These are phyloP conservation scores for Prunella fulvescens DNA, from an alignment of 2,113 vertebrate genomes.

Conservation along the genomic window DNA sequence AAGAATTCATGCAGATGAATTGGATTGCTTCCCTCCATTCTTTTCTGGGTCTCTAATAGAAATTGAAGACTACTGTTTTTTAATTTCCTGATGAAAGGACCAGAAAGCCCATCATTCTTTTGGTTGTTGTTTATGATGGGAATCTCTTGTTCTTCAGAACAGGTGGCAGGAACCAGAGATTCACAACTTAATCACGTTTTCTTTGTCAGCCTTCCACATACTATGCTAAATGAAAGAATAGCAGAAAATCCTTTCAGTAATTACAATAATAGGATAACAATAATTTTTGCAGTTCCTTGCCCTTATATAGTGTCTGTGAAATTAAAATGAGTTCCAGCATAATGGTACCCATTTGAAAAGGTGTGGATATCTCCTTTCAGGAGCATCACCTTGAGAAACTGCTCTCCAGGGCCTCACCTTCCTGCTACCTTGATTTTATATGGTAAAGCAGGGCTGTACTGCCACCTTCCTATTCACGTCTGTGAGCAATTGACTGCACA, in stretches of 20 bases:
- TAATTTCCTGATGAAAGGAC: slow-evolving; percentile 19
- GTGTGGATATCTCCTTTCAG: neutral
- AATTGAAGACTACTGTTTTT: neutral
- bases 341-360: neutral
- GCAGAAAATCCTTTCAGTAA: slow-evolving; percentile 42
- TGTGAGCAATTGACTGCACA: neutral
- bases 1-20: neutral
- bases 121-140: slow-evolving; percentile 13
- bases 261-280: slow-evolving; percentile 47
- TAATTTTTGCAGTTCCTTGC: slow-evolving; percentile 17
- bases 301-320: neutral
- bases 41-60: neutral
- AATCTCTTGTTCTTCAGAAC: slow-evolving; percentile 15
- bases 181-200: slow-evolving; percentile 39
- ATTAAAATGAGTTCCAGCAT: slow-evolving; percentile 17
- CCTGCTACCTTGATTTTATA: neutral
- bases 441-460: neutral
- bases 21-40: neutral
- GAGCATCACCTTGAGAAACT: neutral
- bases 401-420: neutral
- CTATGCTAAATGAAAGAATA: slow-evolving; percentile 1
- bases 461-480: neutral
- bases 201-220: slow-evolving; percentile 22
- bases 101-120: slow-evolving; percentile 15
- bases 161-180: neutral